Percentiles rank a stretch among this genome's conserved stretches.
Conservation (phyloP, 2,888 invertebrate genomes). For the Cataglyphis albicans region DNA sequence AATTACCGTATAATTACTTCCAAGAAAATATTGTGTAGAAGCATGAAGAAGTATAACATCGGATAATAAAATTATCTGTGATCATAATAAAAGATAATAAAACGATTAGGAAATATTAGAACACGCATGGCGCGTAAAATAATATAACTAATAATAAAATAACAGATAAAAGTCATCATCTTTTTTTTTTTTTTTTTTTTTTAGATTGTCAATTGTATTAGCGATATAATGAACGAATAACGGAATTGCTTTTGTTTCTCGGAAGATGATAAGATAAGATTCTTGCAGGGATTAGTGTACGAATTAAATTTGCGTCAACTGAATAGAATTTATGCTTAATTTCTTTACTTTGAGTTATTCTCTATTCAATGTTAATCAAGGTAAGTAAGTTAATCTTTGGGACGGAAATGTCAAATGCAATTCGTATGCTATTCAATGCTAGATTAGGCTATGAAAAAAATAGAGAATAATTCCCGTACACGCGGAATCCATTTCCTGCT, state of each 20-base stretch:
- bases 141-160: not conserved
- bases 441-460: not conserved
- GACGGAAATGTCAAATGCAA: not conserved
- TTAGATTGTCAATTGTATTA: not conserved
- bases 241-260: not conserved
- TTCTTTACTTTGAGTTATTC: not conserved
- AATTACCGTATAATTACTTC: slow-evolving; percentile 24
- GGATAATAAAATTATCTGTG: not conserved
- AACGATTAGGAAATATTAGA: not conserved
- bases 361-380: not conserved
- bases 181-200: not conserved
- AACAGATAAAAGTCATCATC: too few relatives aligned
- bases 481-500: not conserved
- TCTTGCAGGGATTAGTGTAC: not conserved
- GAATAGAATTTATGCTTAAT: not conserved
- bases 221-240: not conserved
- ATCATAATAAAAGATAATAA: not conserved
- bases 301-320: not conserved
- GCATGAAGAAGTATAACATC: not conserved
- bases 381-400: slow-evolving; percentile 5
- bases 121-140: not conserved
- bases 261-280: not conserved
- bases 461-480: slow-evolving; percentile 2
- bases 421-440: not conserved
- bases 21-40: slow-evolving; percentile 17